A percentile compares a stretch with the other conserved stretches of the same genome.
Conservation (phyloP, 1,140 invertebrate species). For the Drosophila burlai region DNA sequence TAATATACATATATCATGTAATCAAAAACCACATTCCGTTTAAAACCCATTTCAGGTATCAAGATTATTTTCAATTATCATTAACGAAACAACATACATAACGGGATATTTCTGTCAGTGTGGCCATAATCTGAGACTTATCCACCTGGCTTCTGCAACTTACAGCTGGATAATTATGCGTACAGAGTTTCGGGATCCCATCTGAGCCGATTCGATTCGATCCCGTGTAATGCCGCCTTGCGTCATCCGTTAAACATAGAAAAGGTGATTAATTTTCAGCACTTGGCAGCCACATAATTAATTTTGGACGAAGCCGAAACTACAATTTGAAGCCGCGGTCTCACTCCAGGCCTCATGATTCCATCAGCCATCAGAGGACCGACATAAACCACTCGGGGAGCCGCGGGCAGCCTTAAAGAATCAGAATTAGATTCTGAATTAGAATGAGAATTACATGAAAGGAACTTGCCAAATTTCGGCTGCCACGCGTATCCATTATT, state of each 20-base stretch:
- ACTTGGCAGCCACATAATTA: constrained; percentile 48
- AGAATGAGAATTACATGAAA: constrained; percentile 51
- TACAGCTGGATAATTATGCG: constrained; percentile 6
- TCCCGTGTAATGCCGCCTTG: constrained; percentile 56
- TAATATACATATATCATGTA: no score
- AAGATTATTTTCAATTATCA: no score
- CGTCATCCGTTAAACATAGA: constrained; percentile 65
- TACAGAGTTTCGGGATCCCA: constrained; percentile 14
- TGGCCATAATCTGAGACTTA: background rate
- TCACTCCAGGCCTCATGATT: constrained; percentile 27
- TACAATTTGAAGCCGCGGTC: constrained; percentile 39
- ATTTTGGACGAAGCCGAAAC: constrained; percentile 31
- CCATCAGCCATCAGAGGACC: constrained; percentile 27
- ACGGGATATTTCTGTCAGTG: constrained; percentile 7
- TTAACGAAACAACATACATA: no score
- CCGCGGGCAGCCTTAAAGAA: constrained; percentile 38
- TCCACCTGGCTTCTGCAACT: constrained; percentile 1
- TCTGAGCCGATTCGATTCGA: constrained; percentile 13
- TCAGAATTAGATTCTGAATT: constrained; percentile 20
- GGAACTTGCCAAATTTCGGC: constrained; percentile 59
- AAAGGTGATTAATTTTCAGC: constrained; percentile 58
- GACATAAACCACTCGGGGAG: constrained; percentile 27
- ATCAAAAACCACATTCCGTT: no score
- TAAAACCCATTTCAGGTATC: no score
- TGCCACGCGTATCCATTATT: constrained; percentile 79